phyloP scores from a whole-genome alignment of 2,888 invertebrate genomes.

The Ochropleura leucogaster region DNA sequence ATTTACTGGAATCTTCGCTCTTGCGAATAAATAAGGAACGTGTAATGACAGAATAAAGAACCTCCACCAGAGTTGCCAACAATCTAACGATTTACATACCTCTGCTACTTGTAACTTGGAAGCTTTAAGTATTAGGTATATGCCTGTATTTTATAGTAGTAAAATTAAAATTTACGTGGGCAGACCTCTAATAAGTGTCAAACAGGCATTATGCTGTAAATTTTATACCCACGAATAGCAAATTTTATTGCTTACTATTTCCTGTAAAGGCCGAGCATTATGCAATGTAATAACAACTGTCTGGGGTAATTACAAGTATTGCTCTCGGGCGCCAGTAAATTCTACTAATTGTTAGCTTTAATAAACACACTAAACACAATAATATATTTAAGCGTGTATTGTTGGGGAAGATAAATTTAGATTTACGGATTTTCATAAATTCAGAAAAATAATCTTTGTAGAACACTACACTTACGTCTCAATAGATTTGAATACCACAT shows the following conservation, averaged over 20 bases:
- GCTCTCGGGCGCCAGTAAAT: neutral
- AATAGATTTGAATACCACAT: neutral
- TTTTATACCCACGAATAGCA: neutral
- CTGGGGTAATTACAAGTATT: conserved; percentile 16
- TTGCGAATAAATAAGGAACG: conserved; percentile 24
- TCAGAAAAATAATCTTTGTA: too few relatives aligned
- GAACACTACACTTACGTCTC: neutral
- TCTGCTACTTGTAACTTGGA: conserved; percentile 3
- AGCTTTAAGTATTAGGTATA: neutral
- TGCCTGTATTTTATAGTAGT: neutral
- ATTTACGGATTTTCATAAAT: too few relatives aligned
- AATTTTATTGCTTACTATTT: conserved; percentile 45
- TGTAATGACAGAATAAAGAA: conserved; percentile 49
- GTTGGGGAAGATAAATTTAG: neutral
- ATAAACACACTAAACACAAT: too few relatives aligned
- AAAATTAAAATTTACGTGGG: neutral
- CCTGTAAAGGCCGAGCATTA: conserved; percentile 25
- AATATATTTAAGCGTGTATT: too few relatives aligned
- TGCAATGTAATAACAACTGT: conserved; percentile 22
- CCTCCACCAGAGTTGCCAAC: conserved; percentile 5
- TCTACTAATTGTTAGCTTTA: conserved; percentile 10
- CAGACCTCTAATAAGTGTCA: conserved; percentile 1
- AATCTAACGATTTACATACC: conserved; percentile 14
- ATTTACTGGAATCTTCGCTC: conserved; percentile 41
- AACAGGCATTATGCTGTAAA: conserved; percentile 28